Base-by-base conservation (phyloP, 2,888 invertebrate species). In the Tachystola acroxantha region DNA sequence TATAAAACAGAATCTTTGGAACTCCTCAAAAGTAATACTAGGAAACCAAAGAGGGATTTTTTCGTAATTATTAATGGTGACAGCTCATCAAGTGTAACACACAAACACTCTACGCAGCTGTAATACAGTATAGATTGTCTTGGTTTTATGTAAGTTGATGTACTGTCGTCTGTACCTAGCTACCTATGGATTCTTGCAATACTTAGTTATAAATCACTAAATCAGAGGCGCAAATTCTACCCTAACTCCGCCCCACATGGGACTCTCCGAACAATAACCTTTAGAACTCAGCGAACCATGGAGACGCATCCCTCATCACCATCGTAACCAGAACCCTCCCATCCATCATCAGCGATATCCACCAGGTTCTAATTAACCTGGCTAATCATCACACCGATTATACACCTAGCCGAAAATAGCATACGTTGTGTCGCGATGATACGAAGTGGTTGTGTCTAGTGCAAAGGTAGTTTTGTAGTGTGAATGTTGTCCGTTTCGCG, bases 351-450 rank as follows among this genome's bases (percentile, higher is more conserved):
- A 44, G 45, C 19, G 29, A 45, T 46, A 38, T 37, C 28, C 46
- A 42, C 44, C 39, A 46, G 51, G 64, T 30, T 39, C 64, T 45
- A 37, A 55, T 57, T 55, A 58, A 42, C 48, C 35, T 64, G 62
- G 68, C 35, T 37, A 33, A 34, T 42, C 44, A 48, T 44, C 46
- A 36, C 43, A 45, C 49, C 54, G 57, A 65, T 66, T 65, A 60
- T 48, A 54, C 58, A 55, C 59, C 56, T 61, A 64, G 47, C 62
- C 62, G 48, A 64, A 65, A 78, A 77, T 78, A 79, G 67, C 76
- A 79, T 61, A 75, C 45, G 46, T 64, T 57, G 55, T 59, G 57
- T 53, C 54, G 67, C 57, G 61, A 56, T 55, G 53, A 58, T 43
- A 41, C 50, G 56, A 52, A 56, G 47, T 65, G 70, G 73, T 71